Evolutionary conservation across 2,888 invertebrate genomes (phyloP).

Genomic region (Unio delphinus): DNA sequence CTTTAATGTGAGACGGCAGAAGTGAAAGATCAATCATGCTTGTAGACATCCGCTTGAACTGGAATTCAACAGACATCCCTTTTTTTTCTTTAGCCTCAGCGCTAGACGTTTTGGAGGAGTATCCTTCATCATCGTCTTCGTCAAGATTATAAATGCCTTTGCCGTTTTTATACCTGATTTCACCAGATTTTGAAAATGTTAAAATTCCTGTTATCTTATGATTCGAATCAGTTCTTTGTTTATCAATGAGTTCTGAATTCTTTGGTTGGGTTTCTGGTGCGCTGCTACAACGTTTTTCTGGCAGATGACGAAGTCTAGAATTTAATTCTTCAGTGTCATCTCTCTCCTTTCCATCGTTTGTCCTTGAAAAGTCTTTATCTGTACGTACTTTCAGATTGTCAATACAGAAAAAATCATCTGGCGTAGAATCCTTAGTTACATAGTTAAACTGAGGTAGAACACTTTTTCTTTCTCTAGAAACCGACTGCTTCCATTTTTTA

Average conservation of each 20-base stretch:
- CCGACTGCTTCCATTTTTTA: too few relatives aligned
- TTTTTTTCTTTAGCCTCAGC: slow-evolving; percentile 20
- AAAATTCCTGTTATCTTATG: slow-evolving; percentile 26
- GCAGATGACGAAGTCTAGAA: not conserved
- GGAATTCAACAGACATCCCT: slow-evolving; percentile 14
- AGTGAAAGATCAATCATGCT: slow-evolving; percentile 33
- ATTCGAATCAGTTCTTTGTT: slow-evolving; percentile 19
- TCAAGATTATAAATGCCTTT: slow-evolving; percentile 7
- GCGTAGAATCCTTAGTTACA: too few relatives aligned
- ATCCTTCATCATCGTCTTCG: slow-evolving; percentile 36
- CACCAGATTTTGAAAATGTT: slow-evolving; percentile 22
- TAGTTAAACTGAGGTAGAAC: too few relatives aligned
- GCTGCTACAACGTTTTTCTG: slow-evolving; percentile 15
- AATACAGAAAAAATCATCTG: too few relatives aligned
- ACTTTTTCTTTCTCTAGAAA: too few relatives aligned
- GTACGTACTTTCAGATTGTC: too few relatives aligned
- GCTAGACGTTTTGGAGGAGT: slow-evolving; percentile 35
- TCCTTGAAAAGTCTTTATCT: too few relatives aligned
- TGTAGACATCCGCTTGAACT: slow-evolving; percentile 14
- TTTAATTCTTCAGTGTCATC: too few relatives aligned
- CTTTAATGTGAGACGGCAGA: slow-evolving; percentile 15
- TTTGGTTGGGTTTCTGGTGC: slow-evolving; percentile 11
- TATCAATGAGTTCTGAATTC: slow-evolving; percentile 2
- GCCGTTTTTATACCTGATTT: slow-evolving; percentile 1
- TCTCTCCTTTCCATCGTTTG: too few relatives aligned